Evolutionary conservation across 2,797 vertebrate genomes (phyloP).

Genomic region (Sarcophilus harrisii): DNA sequence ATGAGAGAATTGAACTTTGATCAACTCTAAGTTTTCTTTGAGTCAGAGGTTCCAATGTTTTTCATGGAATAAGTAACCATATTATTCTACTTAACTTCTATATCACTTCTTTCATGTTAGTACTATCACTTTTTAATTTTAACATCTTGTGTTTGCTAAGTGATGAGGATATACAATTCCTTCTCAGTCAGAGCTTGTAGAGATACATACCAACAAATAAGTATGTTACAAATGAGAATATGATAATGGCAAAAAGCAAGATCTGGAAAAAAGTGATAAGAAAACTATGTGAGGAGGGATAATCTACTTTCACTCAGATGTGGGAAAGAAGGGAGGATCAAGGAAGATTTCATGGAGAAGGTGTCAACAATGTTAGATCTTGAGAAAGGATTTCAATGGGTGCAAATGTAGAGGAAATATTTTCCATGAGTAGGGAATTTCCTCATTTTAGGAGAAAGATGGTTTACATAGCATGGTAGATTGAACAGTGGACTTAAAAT

Average conservation of each 20-base stretch:
- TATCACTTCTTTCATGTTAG: neutral
- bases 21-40: neutral
- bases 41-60: neutral
- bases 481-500: neutral
- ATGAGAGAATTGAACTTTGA: neutral
- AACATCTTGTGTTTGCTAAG: neutral
- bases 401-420: neutral
- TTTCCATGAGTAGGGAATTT: neutral
- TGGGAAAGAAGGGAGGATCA: neutral
- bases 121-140: neutral
- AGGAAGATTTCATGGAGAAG: neutral
- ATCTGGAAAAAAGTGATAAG: neutral
- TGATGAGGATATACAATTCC: neutral
- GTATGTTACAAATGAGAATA: neutral
- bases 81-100: neutral
- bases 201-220: neutral
- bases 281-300: neutral
- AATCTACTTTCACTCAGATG: neutral
- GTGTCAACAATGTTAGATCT: neutral
- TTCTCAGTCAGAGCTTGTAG: neutral
- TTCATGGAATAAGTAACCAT: neutral
- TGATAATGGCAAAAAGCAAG: neutral
- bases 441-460: neutral
- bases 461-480: neutral
- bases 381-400: neutral